These are phyloP conservation scores for Diadromus collaris DNA, from an alignment of 2,888 invertebrate genomes.

Conservation along the genomic window DNA sequence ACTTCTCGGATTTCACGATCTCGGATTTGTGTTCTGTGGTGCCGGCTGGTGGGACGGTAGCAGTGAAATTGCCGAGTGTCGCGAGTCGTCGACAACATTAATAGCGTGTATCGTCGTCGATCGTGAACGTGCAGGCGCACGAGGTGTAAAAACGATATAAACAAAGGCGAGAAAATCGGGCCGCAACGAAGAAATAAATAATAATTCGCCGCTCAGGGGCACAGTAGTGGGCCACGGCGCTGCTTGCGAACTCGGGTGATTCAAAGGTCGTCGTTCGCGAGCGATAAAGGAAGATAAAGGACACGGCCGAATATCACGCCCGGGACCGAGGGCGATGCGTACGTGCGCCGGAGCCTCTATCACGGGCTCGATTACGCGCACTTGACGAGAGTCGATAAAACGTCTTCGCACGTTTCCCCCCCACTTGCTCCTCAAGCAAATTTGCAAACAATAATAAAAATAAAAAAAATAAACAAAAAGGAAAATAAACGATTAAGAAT, in stretches of 20 bases:
- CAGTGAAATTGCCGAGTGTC: not conserved
- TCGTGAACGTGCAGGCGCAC: not conserved
- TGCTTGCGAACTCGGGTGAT: conserved; percentile 26
- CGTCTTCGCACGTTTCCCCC: conserved; percentile 1
- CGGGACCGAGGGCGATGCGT: conserved; percentile 18
- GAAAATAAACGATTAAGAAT: too few species aligned
- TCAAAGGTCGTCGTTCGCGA: conserved; percentile 52
- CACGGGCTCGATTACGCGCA: conserved; percentile 47
- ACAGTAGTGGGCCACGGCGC: too few species aligned
- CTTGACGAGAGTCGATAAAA: conserved; percentile 47
- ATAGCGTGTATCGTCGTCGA: not conserved
- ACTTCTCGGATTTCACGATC: not conserved
- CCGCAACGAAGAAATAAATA: not conserved
- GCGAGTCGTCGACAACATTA: not conserved
- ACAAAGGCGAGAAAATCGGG: not conserved
- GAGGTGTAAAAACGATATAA: not conserved
- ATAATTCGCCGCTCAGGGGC: not conserved
- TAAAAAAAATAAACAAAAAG: not conserved
- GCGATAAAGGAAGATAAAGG: conserved; percentile 45
- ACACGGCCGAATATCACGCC: not conserved
- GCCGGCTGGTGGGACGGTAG: not conserved
- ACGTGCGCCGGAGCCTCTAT: conserved; percentile 45
- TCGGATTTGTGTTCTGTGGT: not conserved
- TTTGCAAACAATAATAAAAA: not conserved
- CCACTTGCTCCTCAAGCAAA: not conserved